Conservation (phyloP, 2,113 vertebrate genomes). For the Oostethus manadensis region DNA sequence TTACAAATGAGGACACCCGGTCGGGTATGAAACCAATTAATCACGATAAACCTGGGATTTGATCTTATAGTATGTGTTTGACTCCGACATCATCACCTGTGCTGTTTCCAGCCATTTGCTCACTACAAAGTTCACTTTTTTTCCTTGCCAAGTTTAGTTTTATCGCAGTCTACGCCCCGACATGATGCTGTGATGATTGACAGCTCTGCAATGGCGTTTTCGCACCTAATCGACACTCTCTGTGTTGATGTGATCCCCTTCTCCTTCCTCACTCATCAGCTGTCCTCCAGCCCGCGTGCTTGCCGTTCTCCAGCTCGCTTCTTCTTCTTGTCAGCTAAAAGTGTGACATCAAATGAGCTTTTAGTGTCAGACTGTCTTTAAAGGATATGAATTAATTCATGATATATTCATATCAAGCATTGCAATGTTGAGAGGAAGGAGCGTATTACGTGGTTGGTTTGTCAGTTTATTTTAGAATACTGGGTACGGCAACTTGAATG, state of each 20-base stretch:
- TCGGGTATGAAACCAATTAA: no score
- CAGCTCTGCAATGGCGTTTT: constrained; percentile 30
- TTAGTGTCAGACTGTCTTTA: neutral
- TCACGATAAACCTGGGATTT: no score
- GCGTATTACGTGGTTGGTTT: no score
- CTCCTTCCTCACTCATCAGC: constrained; percentile 24
- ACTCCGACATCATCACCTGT: no score
- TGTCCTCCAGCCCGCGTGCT: constrained; percentile 15
- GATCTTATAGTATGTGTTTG: no score
- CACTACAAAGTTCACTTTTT: constrained; percentile 10
- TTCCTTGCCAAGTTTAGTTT: neutral
- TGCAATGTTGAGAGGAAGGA: no score
- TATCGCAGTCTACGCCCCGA: neutral
- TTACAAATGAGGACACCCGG: no score
- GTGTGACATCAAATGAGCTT: neutral
- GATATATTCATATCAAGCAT: neutral
- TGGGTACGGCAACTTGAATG: no score
- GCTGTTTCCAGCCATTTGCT: neutral
- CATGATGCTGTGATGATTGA: constrained; percentile 37
- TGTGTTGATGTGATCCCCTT: constrained; percentile 35
- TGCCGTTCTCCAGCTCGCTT: no score
- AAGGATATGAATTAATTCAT: neutral
- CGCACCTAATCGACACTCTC: constrained; percentile 55
- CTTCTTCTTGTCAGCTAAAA: neutral
- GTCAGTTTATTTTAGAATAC: no score